Conservation (phyloP, 2,888 invertebrate species). For the Strigamia crassipes region DNA sequence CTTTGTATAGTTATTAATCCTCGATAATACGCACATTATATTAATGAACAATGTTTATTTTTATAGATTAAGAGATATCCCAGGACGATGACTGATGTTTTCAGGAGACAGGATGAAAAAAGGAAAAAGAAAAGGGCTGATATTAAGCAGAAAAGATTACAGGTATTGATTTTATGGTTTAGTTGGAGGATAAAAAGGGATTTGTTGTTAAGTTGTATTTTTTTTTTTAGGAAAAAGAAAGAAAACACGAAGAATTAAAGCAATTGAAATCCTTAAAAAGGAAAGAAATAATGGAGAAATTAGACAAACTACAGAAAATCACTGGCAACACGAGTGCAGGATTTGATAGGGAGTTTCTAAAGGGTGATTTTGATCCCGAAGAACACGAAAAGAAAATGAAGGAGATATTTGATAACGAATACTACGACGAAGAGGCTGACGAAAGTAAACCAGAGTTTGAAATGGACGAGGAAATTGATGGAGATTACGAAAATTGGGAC, state of each 20-base stretch:
- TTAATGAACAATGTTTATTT: background rate
- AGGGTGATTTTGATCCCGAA: conserved; percentile 88
- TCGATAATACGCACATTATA: too few relatives aligned
- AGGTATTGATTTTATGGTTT: background rate
- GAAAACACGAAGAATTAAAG: conserved; percentile 84
- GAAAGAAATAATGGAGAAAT: conserved; percentile 87
- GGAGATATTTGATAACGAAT: conserved; percentile 82
- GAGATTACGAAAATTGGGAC: conserved; percentile 69
- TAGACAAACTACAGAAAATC: conserved; percentile 81
- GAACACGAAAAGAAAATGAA: conserved; percentile 86
- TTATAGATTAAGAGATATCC: background rate
- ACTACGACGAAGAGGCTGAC: conserved; percentile 73
- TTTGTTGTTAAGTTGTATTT: background rate
- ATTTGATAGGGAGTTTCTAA: conserved; percentile 78
- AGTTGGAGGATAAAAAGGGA: background rate
- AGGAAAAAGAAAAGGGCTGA: conserved; percentile 10
- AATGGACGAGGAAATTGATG: conserved; percentile 70
- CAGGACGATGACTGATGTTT: background rate
- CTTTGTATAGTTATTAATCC: conserved; percentile 66
- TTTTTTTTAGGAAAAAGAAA: conserved; percentile 69
- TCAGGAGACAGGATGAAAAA: background rate
- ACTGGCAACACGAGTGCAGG: conserved; percentile 79
- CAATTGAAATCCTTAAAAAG: conserved; percentile 82
- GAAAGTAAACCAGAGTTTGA: conserved; percentile 84
- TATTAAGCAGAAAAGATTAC: background rate